A percentile compares a stretch with the other conserved stretches of the same genome.
phyloP scores from a whole-genome alignment of 2,888 invertebrate species.

The Ophion ventricosus region DNA sequence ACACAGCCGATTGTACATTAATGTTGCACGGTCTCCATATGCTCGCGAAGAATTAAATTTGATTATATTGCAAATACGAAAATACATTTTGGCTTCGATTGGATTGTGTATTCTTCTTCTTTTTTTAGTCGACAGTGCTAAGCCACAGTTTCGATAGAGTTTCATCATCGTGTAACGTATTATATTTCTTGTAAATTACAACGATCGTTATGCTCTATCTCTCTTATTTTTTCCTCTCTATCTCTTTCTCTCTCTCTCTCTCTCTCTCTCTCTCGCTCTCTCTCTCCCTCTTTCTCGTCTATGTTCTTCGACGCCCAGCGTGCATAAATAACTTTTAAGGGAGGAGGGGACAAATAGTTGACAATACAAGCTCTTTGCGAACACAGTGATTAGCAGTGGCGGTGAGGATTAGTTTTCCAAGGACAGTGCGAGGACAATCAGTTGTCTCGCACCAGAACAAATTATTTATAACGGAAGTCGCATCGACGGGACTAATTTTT shows the following conservation, averaged over 20 bases:
- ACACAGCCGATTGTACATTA: no score
- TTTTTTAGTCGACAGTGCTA: conserved; percentile 55
- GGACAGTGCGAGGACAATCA: not conserved
- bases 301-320: conserved; percentile 66
- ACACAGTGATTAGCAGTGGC: conserved; percentile 59
- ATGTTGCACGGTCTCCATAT: conserved; percentile 3
- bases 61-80: conserved; percentile 74
- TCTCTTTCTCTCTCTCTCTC: conserved; percentile 31
- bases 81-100: conserved; percentile 75
- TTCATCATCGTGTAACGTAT: conserved; percentile 65
- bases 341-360: conserved; percentile 26
- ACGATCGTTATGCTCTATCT: conserved; percentile 64
- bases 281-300: conserved; percentile 28
- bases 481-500: not conserved
- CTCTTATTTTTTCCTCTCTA: conserved; percentile 26
- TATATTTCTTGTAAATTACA: conserved; percentile 67
- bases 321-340: conserved; percentile 63
- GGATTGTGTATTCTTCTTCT: conserved; percentile 41
- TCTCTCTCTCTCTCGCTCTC: conserved; percentile 30
- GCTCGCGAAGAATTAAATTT: conserved; percentile 65
- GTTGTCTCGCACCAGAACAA: conserved; percentile 16
- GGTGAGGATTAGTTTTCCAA: conserved; percentile 36
- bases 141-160: conserved; percentile 56
- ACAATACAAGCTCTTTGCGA: conserved; percentile 59
- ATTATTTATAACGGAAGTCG: conserved; percentile 3